Conservation (phyloP, 2,113 vertebrate species). For the Oryzias celebensis region DNA sequence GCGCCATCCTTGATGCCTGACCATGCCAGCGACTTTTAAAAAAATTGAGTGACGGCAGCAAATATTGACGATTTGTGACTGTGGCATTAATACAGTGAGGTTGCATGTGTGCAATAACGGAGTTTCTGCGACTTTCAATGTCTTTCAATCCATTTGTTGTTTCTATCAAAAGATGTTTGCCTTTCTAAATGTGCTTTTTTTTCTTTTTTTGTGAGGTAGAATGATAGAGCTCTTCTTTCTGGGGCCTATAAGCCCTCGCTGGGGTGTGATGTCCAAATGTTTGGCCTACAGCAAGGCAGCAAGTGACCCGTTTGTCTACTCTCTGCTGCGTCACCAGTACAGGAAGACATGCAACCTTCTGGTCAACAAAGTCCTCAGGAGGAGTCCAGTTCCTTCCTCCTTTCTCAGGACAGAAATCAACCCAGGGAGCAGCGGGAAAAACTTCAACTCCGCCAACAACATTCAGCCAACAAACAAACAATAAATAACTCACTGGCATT, state of each 20-base stretch:
- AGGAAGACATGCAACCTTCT: constrained; percentile 88
- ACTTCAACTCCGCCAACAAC: constrained; percentile 23
- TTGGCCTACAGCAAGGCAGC: constrained; percentile 95
- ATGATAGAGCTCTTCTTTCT: constrained; percentile 86
- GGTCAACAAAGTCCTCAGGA: constrained; percentile 85
- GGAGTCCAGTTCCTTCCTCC: constrained; percentile 82
- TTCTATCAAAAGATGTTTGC: constrained; percentile 18
- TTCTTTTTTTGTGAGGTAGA: constrained; percentile 71
- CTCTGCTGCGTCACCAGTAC: constrained; percentile 91
- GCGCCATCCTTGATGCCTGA: too few species aligned
- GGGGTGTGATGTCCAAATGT: constrained; percentile 93
- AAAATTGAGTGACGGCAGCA: too few species aligned
- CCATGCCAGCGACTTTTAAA: too few species aligned
- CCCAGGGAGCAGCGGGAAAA: constrained; percentile 14
- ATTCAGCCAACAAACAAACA: constrained; percentile 33
- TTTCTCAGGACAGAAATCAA: constrained; percentile 67
- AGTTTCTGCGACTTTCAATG: constrained; percentile 11
- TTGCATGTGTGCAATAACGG: neutral
- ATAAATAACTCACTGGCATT: neutral
- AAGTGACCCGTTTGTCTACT: constrained; percentile 96
- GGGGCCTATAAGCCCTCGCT: constrained; percentile 84
- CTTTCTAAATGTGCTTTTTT: constrained; percentile 22
- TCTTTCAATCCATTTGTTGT: constrained; percentile 46
- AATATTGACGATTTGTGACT: too few species aligned
- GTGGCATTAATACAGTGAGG: too few species aligned